Conservation (phyloP, 2,113 vertebrate species). For the Columbina picui region DNA sequence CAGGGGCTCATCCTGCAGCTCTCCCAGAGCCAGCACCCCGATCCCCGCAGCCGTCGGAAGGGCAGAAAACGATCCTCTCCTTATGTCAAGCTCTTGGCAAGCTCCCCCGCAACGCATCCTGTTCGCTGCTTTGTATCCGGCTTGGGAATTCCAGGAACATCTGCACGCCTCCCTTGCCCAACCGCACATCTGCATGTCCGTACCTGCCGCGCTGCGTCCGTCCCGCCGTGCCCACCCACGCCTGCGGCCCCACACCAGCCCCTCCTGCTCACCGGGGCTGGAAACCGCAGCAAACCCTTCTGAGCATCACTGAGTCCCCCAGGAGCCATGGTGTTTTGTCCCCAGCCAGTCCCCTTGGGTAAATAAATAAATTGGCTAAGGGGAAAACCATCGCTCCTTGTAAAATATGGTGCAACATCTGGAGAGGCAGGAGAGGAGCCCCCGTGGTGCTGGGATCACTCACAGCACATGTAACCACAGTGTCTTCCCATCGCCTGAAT, state of each 20-base stretch:
- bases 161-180: constrained; percentile 64
- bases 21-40: too few relatives aligned
- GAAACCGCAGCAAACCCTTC: not conserved
- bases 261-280: fast-evolving
- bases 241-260: constrained; percentile 61
- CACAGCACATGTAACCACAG: fast-evolving
- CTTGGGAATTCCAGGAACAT: constrained; percentile 81
- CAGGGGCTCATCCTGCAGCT: too few relatives aligned
- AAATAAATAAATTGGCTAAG: not conserved
- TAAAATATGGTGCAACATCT: not conserved
- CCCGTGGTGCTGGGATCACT: fast-evolving
- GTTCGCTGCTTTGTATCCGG: constrained; percentile 69
- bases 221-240: constrained; percentile 72
- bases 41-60: not conserved
- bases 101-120: constrained; percentile 56
- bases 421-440: not conserved
- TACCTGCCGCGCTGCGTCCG: constrained; percentile 76
- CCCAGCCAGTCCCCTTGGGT: not conserved
- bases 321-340: not conserved
- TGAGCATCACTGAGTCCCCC: not conserved
- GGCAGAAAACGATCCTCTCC: not conserved
- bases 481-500: fast-evolving
- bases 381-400: fast-evolving
- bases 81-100: constrained; percentile 53
- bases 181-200: constrained; percentile 75